Base-by-base conservation (phyloP, 2,888 invertebrate species). In the Xestoiulus laeticollis region DNA sequence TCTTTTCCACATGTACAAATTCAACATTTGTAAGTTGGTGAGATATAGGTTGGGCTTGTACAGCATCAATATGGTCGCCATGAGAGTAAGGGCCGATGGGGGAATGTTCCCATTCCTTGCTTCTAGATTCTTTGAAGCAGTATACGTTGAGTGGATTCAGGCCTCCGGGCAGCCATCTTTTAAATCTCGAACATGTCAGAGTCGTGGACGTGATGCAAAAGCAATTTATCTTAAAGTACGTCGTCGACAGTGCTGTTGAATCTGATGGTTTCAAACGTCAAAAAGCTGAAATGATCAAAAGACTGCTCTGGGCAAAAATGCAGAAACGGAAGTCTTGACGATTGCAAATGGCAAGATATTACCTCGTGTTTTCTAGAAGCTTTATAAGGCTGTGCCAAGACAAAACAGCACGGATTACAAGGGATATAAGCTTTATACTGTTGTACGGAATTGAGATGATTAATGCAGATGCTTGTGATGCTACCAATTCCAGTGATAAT, bases 141-240 rank as follows among this genome's bases (percentile, higher is more conserved):
- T 8, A 38, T 19, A 53, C 26, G 68, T 68, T 26, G 68, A 68
- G 68, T 68, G 68, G 22, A 26, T 68, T 68, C 22, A 22, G 68
- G 68, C 68, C 68, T 22, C 68, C 26, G 68, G 68, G 68, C 68
- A 68, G 26, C 68, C 68, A 68, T 68, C 68, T n/a, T n/a, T 48
- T 22, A 68, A 68, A 68, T 68, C 68, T 68, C 68, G 22, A 68
- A 68, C 68, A 68, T 68, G 68, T 68, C 68, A 68, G 68, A 68
- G 68, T 68, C 68, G 68, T 68, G 68, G 68, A 68, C 68, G 26
- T 68, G 68, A 68, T 68, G 68, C 68, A 68, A 68, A 68, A 68
- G 68, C 68, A 68, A 68, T 68, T 68, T 68, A 68, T 68, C 68
- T 68, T n/a, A n/a, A 53, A 53, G 53, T n/a, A 53, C 19, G 68